These are phyloP conservation scores for Agelastica alni DNA, from an alignment of 2,888 invertebrate species.

Conservation along the genomic window DNA sequence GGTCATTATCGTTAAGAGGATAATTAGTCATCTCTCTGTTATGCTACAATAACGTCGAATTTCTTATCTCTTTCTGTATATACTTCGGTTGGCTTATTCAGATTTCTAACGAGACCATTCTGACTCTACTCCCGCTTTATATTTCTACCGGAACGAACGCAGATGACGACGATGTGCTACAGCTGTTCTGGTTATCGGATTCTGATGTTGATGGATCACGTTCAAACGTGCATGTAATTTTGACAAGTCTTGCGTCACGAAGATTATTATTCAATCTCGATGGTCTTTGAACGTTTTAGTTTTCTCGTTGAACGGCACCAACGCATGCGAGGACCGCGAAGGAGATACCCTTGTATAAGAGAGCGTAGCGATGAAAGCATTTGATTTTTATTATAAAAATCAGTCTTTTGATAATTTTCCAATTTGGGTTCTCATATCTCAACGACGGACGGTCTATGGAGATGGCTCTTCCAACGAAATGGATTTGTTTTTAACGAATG, in stretches of 20 bases:
- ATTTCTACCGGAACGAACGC: constrained; percentile 17
- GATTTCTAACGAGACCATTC: constrained; percentile 33
- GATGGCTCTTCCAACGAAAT: too few species aligned
- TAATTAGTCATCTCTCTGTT: constrained; percentile 38
- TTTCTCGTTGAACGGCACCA: too few species aligned
- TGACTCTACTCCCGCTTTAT: constrained; percentile 13
- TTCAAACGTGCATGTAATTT: constrained; percentile 18
- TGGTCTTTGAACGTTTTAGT: too few species aligned
- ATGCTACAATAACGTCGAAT: constrained; percentile 34
- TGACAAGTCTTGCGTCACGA: not conserved
- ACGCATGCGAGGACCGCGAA: too few species aligned
- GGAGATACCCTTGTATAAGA: too few species aligned
- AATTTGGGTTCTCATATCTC: too few species aligned
- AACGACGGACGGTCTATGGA: too few species aligned
- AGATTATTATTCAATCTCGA: too few species aligned
- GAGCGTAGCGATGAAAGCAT: too few species aligned
- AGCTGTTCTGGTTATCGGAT: constrained; percentile 21
- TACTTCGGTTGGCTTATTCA: constrained; percentile 38
- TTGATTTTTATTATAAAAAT: too few species aligned
- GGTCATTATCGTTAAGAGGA: constrained; percentile 44
- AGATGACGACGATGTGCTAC: constrained; percentile 18
- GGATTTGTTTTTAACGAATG: too few species aligned
- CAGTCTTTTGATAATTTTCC: too few species aligned
- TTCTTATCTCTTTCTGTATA: constrained; percentile 37
- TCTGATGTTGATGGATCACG: constrained; percentile 27